Percentiles rank a stretch among this genome's conserved stretches.
Evolutionary conservation across 2,797 vertebrate species (phyloP).

Genomic region (Lagorchestes hirsutus): DNA sequence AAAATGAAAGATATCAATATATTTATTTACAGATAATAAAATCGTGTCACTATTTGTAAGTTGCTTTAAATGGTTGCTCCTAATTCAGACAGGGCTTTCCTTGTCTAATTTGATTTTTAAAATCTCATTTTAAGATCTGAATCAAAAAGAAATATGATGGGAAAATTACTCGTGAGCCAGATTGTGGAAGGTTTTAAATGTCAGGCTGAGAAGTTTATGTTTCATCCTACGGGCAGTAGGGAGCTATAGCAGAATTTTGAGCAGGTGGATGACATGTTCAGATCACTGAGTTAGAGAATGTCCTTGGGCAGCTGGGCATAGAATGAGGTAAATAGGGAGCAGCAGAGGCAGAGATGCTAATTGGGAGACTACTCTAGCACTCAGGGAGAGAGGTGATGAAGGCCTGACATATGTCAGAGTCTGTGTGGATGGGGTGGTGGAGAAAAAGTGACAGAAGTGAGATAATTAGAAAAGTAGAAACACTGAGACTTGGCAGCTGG

Average conservation of each 20-base stretch:
- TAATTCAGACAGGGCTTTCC: not conserved
- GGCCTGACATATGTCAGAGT: not conserved
- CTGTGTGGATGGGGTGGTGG: not conserved
- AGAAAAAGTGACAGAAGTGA: not conserved
- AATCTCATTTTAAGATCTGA: not conserved
- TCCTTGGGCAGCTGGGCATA: not conserved
- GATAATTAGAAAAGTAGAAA: not conserved
- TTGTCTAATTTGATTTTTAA: not conserved
- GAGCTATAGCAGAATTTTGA: not conserved
- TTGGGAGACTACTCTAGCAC: not conserved
- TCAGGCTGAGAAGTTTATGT: not conserved
- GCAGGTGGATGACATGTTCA: not conserved
- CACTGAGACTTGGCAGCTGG: not conserved
- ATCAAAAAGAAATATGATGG: not conserved
- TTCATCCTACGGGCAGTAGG: not conserved
- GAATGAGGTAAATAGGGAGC: not conserved
- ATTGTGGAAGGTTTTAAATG: not conserved
- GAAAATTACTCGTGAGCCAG: not conserved
- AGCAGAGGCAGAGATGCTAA: not conserved
- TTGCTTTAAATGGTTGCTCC: not conserved
- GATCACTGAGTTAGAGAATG: not conserved
- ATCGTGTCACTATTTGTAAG: not conserved
- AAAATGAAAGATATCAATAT: not conserved
- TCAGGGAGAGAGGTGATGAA: not conserved
- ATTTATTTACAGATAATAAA: not conserved